A percentile compares a stretch with the other conserved stretches of the same genome.
Evolutionary conservation across 2,797 vertebrate genomes (phyloP).

Genomic region (Aldrovandia affinis): DNA sequence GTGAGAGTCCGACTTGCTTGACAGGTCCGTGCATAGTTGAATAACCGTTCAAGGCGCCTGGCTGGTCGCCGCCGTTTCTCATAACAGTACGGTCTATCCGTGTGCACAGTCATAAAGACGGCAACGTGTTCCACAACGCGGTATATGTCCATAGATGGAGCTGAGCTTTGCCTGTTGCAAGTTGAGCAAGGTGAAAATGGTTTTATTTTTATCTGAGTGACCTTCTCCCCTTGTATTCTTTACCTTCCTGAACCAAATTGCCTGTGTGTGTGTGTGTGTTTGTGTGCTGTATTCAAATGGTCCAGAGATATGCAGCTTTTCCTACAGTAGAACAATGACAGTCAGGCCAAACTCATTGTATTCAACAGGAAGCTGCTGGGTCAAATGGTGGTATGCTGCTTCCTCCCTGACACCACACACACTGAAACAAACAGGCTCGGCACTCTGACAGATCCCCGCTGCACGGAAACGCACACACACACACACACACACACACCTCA

Average conservation of each 20-base stretch:
- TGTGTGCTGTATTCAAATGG: neutral
- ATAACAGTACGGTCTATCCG: no score
- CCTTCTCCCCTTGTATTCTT: slow-evolving; percentile 25
- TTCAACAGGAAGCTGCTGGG: slow-evolving; percentile 60
- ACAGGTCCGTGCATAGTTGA: no score
- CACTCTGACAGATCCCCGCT: neutral
- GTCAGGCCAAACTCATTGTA: slow-evolving; percentile 23
- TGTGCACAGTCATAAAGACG: no score
- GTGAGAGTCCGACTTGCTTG: no score
- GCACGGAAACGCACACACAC: slow-evolving; percentile 46
- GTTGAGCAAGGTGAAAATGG: neutral
- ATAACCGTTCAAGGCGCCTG: no score
- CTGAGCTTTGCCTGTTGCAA: neutral
- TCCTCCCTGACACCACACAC: slow-evolving; percentile 46
- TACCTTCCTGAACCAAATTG: neutral
- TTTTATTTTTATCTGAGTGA: neutral
- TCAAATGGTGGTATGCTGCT: slow-evolving; percentile 45
- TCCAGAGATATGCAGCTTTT: slow-evolving; percentile 17
- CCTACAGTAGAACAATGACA: slow-evolving; percentile 46
- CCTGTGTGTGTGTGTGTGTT: neutral
- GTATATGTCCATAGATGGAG: neutral
- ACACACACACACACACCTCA: slow-evolving; percentile 36
- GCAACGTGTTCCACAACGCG: neutral
- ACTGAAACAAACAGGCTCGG: neutral
- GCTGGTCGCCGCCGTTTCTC: no score